A percentile compares a stretch with the other conserved stretches of the same genome.
These are phyloP conservation scores for Glomeris maerens DNA, from an alignment of 1,140 invertebrate genomes.

Conservation along the genomic window DNA sequence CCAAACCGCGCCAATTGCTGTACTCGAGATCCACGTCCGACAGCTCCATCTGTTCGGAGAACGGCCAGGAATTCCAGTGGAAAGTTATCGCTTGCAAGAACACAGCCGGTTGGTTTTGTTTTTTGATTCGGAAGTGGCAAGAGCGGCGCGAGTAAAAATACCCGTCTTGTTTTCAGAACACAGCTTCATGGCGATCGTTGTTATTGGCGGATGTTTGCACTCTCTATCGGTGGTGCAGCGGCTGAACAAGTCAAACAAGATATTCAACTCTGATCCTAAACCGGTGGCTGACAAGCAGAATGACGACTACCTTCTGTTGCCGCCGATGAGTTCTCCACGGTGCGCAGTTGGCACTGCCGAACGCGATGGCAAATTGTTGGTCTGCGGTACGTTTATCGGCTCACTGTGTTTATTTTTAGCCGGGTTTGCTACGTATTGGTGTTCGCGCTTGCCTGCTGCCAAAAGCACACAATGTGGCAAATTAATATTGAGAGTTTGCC, in stretches of 20 bases:
- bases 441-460: constrained; percentile 5
- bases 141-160: neutral
- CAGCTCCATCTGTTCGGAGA: constrained; percentile 26
- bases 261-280: constrained; percentile 19
- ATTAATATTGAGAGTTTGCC: too few relatives aligned
- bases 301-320: constrained; percentile 44
- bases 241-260: constrained; percentile 31
- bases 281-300: constrained; percentile 19
- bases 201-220: constrained; percentile 44
- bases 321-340: constrained; percentile 49
- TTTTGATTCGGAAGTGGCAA: neutral
- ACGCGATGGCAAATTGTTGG: constrained; percentile 48
- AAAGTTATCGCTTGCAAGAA: constrained; percentile 44
- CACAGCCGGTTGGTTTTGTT: constrained; percentile 34
- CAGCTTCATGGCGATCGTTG: constrained; percentile 48
- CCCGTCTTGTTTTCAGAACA: constrained; percentile 33
- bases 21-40: constrained; percentile 45
- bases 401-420: constrained; percentile 2
- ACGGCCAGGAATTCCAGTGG: constrained; percentile 46
- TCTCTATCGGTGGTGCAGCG: constrained; percentile 48
- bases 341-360: constrained; percentile 60
- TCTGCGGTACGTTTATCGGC: constrained; percentile 44
- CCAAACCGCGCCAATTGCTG: constrained; percentile 45
- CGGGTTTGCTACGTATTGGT: constrained; percentile 6
- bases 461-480: too few relatives aligned